Percentiles rank a stretch among this genome's conserved stretches.
Evolutionary conservation across 2,888 invertebrate species (phyloP).

Genomic region (Eledone cirrhosa): DNA sequence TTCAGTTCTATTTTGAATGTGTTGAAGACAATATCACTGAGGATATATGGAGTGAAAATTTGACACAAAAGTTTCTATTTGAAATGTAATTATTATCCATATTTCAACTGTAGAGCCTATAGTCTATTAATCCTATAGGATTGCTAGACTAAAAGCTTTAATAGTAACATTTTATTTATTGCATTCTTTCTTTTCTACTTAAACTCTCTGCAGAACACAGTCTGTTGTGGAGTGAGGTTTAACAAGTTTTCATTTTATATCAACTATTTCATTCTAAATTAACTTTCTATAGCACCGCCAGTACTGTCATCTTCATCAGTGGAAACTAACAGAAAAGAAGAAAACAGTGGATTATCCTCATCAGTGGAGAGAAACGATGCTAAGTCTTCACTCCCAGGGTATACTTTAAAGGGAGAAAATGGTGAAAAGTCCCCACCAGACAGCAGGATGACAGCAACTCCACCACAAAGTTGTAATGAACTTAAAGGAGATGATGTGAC

Average conservation of each 20-base stretch:
- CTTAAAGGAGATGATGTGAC: slow-evolving; percentile 22
- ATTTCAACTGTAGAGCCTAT: no score
- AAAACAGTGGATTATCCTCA: no score
- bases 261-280: slow-evolving; percentile 28
- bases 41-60: no score
- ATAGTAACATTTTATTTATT: neutral
- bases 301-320: neutral
- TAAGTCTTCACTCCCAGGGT: slow-evolving; percentile 68
- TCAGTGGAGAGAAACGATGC: slow-evolving; percentile 42
- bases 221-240: slow-evolving; percentile 18
- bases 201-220: neutral
- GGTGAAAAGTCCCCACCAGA: slow-evolving; percentile 49
- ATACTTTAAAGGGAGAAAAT: slow-evolving; percentile 69
- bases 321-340: no score
- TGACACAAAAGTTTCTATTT: no score
- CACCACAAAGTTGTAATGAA: slow-evolving; percentile 28
- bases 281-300: slow-evolving; percentile 18
- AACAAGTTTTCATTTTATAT: slow-evolving; percentile 13
- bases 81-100: no score
- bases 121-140: no score
- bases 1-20: no score
- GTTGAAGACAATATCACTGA: no score
- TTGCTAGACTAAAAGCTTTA: no score
- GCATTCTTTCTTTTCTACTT: neutral
- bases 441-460: slow-evolving; percentile 20